These are phyloP conservation scores for Tylochromis polylepis DNA, from an alignment of 2,113 vertebrate genomes.

Conservation along the genomic window DNA sequence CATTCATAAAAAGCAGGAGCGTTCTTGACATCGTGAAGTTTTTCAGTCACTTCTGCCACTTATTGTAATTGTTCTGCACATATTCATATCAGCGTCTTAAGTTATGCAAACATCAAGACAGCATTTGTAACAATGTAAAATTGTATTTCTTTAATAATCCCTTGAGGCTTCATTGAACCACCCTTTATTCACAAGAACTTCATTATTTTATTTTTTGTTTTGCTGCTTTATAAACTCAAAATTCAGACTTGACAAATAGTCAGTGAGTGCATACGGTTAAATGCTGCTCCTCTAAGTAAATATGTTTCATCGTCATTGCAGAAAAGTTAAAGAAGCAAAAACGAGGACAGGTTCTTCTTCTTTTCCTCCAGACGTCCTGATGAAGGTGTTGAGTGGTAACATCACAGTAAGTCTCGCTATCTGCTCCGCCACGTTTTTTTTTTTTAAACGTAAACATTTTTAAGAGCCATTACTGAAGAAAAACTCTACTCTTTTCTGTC, in stretches of 20 bases:
- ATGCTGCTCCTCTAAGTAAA: background rate
- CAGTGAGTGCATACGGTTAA: background rate
- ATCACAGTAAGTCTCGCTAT: conserved; percentile 74
- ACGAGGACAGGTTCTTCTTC: conserved; percentile 48
- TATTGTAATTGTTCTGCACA: background rate
- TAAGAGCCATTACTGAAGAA: background rate
- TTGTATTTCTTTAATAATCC: background rate
- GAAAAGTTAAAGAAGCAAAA: conserved; percentile 69
- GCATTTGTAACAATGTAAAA: background rate
- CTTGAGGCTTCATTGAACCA: background rate
- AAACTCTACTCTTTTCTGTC: background rate
- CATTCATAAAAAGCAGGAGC: background rate
- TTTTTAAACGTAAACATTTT: background rate
- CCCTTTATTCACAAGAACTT: background rate
- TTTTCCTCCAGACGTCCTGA: conserved; percentile 72
- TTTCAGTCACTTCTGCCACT: background rate
- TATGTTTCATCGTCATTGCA: conserved; percentile 20
- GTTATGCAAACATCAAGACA: background rate
- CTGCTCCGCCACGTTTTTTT: background rate
- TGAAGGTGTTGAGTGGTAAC: conserved; percentile 87
- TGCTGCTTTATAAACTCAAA: background rate
- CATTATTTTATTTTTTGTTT: background rate
- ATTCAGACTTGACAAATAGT: background rate
- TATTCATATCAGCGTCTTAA: background rate
- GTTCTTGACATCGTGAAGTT: background rate